These are phyloP conservation scores for Notothenia rossii DNA, from an alignment of 2,113 vertebrate species.

Conservation along the genomic window DNA sequence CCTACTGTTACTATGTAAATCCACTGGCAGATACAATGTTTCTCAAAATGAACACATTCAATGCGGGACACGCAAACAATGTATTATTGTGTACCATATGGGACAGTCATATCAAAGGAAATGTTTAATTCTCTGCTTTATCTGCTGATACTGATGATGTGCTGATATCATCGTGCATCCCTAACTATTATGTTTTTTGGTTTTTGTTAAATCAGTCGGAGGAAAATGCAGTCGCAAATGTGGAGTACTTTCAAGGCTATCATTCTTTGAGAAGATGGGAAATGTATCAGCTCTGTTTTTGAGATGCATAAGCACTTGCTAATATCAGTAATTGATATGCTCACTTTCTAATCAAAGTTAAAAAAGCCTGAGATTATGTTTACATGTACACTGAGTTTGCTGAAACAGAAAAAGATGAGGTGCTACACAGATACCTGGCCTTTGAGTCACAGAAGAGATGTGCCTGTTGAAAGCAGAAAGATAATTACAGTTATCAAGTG, in stretches of 20 bases:
- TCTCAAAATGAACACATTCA: no score
- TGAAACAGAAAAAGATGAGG: constrained; percentile 13
- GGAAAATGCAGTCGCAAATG: constrained; percentile 18
- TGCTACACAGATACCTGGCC: background rate
- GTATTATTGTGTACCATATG: no score
- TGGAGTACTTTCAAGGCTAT: constrained; percentile 1
- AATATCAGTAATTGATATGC: background rate
- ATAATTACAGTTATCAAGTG: constrained; percentile 50
- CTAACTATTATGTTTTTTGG: background rate
- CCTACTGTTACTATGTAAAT: no score
- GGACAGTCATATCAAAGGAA: no score
- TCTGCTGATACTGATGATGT: no score
- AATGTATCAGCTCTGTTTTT: constrained; percentile 1
- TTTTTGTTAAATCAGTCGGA: background rate
- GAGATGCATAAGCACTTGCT: background rate
- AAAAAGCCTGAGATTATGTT: constrained; percentile 7
- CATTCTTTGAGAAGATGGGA: background rate
- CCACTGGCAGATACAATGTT: no score
- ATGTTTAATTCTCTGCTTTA: no score
- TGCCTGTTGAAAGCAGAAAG: constrained; percentile 35
- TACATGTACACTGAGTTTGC: constrained; percentile 8
- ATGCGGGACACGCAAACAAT: no score
- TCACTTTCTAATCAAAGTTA: background rate
- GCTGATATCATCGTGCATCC: no score
- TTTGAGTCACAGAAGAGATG: constrained; percentile 10